phyloP scores from a whole-genome alignment of 1,140 invertebrate genomes.

The Phthorimaea operculella region DNA sequence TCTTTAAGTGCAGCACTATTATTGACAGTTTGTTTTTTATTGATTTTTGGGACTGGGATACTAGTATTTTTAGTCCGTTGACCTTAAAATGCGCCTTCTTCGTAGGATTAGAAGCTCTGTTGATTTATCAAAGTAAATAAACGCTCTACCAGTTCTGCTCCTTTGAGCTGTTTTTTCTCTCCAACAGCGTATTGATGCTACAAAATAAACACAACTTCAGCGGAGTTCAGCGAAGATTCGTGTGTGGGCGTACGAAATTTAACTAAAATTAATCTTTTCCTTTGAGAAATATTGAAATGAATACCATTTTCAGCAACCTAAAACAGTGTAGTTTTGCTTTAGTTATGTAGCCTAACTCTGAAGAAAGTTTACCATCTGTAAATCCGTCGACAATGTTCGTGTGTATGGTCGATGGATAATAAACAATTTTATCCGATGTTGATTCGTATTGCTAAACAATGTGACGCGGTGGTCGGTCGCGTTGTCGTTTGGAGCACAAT shows the following conservation, averaged over 20 bases:
- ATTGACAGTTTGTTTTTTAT: too few relatives aligned
- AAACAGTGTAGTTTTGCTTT: background rate
- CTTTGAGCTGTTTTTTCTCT: too few relatives aligned
- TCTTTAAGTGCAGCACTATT: too few relatives aligned
- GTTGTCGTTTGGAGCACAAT: background rate
- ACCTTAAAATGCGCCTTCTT: too few relatives aligned
- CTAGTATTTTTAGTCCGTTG: too few relatives aligned
- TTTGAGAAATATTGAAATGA: too few relatives aligned
- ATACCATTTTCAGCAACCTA: background rate
- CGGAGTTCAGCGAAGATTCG: background rate
- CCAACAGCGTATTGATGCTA: too few relatives aligned
- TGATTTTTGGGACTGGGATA: too few relatives aligned
- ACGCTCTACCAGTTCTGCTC: too few relatives aligned
- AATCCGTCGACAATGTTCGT: background rate
- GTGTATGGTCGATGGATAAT: constrained; percentile 2
- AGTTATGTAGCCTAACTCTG: background rate
- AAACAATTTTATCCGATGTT: constrained; percentile 2
- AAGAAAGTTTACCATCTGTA: background rate
- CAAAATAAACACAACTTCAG: too few relatives aligned
- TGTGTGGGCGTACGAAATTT: constrained; percentile 3
- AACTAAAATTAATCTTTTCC: background rate
- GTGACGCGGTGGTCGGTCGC: background rate
- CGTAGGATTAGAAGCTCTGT: too few relatives aligned
- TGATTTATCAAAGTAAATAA: too few relatives aligned
- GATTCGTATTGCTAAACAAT: background rate